Conservation (phyloP, 2,113 vertebrate genomes). For the Trogon surrucura region DNA sequence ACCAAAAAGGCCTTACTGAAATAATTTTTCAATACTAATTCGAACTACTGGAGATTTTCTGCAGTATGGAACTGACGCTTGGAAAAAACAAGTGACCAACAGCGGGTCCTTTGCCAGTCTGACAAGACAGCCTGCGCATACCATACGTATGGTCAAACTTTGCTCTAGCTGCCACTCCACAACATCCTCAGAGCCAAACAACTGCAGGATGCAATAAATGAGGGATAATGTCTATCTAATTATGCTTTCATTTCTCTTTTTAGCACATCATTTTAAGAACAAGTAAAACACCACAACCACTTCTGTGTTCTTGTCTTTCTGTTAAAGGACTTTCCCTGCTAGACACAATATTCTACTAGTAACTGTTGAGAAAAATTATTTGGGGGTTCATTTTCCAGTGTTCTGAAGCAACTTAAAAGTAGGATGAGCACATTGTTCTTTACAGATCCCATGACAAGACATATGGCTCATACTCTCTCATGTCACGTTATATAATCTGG, state of each 20-base stretch:
- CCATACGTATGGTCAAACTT: neutral
- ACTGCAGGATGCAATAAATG: neutral
- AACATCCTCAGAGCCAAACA: neutral
- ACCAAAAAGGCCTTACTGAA: neutral
- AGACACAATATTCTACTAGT: neutral
- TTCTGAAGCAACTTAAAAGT: neutral
- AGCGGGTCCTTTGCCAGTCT: neutral
- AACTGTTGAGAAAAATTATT: neutral
- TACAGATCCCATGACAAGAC: slow-evolving; percentile 19
- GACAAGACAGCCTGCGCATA: neutral
- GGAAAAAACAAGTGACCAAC: neutral
- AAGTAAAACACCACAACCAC: accelerated
- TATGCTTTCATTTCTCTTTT: neutral
- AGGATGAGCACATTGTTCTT: neutral
- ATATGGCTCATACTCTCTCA: neutral
- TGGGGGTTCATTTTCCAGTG: neutral
- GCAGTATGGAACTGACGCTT: neutral
- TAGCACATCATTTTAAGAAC: neutral
- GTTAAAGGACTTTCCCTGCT: neutral
- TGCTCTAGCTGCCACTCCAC: neutral
- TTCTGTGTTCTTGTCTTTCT: neutral
- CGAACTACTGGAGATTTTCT: neutral
- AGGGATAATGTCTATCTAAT: neutral
- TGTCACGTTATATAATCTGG: neutral
- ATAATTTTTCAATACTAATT: neutral